These are phyloP conservation scores for Myocastor coypus DNA, from an alignment of 2,113 vertebrate species.

Conservation along the genomic window DNA sequence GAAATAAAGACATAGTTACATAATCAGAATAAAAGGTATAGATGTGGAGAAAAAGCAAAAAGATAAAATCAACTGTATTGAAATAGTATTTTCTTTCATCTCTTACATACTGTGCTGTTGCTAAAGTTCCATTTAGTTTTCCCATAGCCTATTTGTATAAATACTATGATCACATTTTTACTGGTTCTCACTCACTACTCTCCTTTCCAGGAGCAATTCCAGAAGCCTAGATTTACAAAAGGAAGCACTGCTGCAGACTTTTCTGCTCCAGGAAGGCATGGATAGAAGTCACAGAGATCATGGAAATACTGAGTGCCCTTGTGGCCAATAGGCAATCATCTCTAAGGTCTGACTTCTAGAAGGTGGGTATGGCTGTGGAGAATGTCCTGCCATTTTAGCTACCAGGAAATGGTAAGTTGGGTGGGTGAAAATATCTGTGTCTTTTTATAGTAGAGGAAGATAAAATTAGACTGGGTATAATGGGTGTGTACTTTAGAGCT, in stretches of 20 bases:
- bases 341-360: slow-evolving; percentile 40
- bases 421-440: slow-evolving; percentile 19
- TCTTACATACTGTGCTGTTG: background rate
- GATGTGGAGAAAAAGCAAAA: slow-evolving; percentile 52
- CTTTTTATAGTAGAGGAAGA: slow-evolving; percentile 42
- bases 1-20: slow-evolving; percentile 34
- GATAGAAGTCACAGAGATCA: slow-evolving; percentile 50
- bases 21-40: slow-evolving; percentile 7
- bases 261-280: slow-evolving; percentile 28
- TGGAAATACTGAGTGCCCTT: background rate
- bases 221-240: slow-evolving; percentile 63
- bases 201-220: slow-evolving; percentile 63
- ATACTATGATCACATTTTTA: slow-evolving; percentile 22
- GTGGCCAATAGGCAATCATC: slow-evolving; percentile 38
- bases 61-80: background rate
- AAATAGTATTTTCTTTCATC: slow-evolving; percentile 50
- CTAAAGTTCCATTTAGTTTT: slow-evolving; percentile 3
- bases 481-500: slow-evolving; percentile 54
- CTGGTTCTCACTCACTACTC: background rate
- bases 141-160: background rate
- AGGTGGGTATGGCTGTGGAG: slow-evolving; percentile 68
- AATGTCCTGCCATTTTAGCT: slow-evolving; percentile 37
- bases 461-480: background rate
- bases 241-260: slow-evolving; percentile 17
- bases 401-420: slow-evolving; percentile 29